phyloP scores from a whole-genome alignment of 30 jellyfish, hydroid and myxozoan genomes.

The Haliclystus octoradiatus region DNA sequence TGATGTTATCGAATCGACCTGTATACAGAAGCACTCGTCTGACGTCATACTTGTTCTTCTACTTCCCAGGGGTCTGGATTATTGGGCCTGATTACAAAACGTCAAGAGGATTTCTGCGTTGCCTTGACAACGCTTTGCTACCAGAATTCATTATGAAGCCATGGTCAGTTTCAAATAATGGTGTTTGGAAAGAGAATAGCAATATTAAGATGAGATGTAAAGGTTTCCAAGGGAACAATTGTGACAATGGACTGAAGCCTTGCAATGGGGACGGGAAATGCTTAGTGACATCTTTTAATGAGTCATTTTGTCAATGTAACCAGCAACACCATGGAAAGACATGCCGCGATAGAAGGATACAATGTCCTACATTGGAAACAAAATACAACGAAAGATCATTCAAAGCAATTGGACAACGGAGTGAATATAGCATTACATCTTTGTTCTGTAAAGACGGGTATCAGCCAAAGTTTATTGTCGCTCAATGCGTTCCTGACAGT shows the following conservation, averaged over 20 bases:
- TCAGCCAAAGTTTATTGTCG: constrained; percentile 10
- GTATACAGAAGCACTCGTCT: constrained; percentile 30
- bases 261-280: constrained; percentile 16
- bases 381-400: background rate
- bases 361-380: background rate
- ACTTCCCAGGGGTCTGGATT: constrained; percentile 15
- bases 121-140: constrained; percentile 9
- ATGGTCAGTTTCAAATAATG: constrained; percentile 6
- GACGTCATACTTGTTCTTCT: constrained; percentile 11
- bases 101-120: constrained; percentile 1
- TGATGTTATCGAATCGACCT: constrained; percentile 2
- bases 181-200: background rate
- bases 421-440: constrained; percentile 9
- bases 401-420: background rate
- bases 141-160: constrained; percentile 29
- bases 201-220: constrained; percentile 17
- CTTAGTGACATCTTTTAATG: background rate
- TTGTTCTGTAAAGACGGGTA: constrained; percentile 21
- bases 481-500: constrained; percentile 13
- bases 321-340: background rate
- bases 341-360: background rate
- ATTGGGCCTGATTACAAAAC: background rate
- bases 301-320: constrained; percentile 2
- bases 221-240: constrained; percentile 1
- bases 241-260: background rate